phyloP scores from a whole-genome alignment of 37 sponge, comb jelly and placozoan genomes.

The Agelas oroides region DNA sequence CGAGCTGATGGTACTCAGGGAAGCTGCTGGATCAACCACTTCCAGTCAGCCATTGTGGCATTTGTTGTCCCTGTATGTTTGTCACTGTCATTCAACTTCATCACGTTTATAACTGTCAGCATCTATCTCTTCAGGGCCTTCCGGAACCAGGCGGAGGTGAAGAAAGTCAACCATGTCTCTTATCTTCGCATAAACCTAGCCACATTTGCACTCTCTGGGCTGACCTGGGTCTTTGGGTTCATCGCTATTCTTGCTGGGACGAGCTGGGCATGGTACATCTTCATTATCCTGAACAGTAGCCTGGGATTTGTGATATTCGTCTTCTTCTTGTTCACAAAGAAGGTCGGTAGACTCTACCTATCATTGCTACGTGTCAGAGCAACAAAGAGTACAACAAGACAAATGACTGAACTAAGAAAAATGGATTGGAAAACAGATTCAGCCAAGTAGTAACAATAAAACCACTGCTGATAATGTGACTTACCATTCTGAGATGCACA shows the following conservation, averaged over 20 bases:
- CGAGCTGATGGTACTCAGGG: constrained; percentile 24
- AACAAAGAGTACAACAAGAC: too few species aligned
- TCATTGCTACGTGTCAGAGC: too few species aligned
- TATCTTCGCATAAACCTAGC: constrained; percentile 29
- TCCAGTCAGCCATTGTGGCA: constrained; percentile 30
- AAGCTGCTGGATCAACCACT: constrained; percentile 62
- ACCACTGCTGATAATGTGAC: too few species aligned
- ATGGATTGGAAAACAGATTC: too few species aligned
- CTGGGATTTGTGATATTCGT: constrained; percentile 48
- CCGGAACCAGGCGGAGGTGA: background rate
- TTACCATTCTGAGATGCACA: too few species aligned
- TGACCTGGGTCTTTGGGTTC: constrained; percentile 73
- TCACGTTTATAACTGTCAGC: background rate
- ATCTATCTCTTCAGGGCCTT: background rate
- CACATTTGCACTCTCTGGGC: constrained; percentile 28
- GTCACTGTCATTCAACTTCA: constrained; percentile 23
- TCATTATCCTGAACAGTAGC: constrained; percentile 64
- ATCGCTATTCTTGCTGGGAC: constrained; percentile 26
- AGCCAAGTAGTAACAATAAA: too few species aligned
- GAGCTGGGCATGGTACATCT: constrained; percentile 63
- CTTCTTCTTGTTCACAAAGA: constrained; percentile 37
- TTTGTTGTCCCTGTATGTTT: constrained; percentile 40
- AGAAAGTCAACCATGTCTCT: background rate
- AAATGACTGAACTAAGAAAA: too few species aligned
- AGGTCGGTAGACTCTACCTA: constrained; percentile 33